Base-by-base conservation (phyloP, 2,797 vertebrate genomes). In the Perodicticus potto region DNA sequence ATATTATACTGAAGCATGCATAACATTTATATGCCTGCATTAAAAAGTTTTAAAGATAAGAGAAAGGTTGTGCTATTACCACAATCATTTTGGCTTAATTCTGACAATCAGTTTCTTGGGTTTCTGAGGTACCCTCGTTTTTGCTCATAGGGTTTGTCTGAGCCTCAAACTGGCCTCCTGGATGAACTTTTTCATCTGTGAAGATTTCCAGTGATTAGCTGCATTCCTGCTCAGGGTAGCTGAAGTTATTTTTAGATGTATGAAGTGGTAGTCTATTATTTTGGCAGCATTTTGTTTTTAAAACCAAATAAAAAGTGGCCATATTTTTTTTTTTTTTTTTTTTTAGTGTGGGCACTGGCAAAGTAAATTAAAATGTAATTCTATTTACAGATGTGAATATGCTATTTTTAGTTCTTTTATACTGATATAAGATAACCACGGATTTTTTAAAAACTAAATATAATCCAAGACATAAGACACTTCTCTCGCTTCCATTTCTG, bases 281-380 rank as follows among this genome's bases (percentile, higher is more conserved):
- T 92, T 93, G 92, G 13, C 16, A 84, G 57, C 43, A 53, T 77
- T 96, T 86, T 19, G 5, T 78, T 94, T 94, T 84, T 92, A 72
- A 91, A 94, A 89, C 27, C 49, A 81, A 83, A n/a, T 96, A 59
- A 92, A 95, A 91, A 82, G 73, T 27, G 29, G 70, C 40, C 86
- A 2, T 25, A 32, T 88, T n/a, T 57, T 13, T 25, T 23, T 82
- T 78, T 37, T 81, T 40, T 40, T 40, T 40, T 85, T 40, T 49
- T 49, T 49, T 85, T 34, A 94, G 4, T 78, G 10, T 93, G n/a
- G 81, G 11, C 29, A 76, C 27, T 59, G 61, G 83, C 27, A 96
- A 78, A 92, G 94, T 69, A 96, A 73, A 69, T 91, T 73, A 80
- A 91, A 93, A 90, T 87, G 2, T 72, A 89, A 80, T 91, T 93